Conservation (phyloP, 2,797 vertebrate species). For the Anas bernieri region DNA sequence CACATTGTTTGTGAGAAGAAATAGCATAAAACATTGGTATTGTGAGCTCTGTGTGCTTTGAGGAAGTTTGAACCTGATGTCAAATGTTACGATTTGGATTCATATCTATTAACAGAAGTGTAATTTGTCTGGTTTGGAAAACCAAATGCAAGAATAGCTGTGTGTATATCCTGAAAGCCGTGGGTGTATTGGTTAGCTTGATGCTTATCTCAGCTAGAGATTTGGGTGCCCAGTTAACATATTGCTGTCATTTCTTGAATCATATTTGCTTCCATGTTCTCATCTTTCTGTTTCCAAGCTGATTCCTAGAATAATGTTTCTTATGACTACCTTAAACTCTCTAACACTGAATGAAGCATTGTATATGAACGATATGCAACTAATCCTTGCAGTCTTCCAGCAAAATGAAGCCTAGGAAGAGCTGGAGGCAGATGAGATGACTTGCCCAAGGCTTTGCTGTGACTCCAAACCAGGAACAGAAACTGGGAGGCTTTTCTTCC, state of each 20-base stretch:
- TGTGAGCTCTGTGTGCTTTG: not conserved
- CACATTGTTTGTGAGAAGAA: not conserved
- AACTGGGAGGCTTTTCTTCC: not conserved
- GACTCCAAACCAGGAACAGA: not conserved
- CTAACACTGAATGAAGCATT: not conserved
- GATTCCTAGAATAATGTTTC: not conserved
- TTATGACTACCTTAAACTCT: not conserved
- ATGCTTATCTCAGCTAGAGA: slow-evolving; percentile 14
- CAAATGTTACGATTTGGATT: not conserved
- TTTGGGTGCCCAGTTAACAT: not conserved
- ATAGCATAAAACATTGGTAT: not conserved
- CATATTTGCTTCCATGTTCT: not conserved
- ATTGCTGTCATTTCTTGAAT: slow-evolving; percentile 11
- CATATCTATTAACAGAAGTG: slow-evolving; percentile 13
- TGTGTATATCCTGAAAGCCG: slow-evolving; percentile 7
- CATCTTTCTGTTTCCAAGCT: not conserved
- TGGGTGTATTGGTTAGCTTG: slow-evolving; percentile 8
- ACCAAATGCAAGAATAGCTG: slow-evolving; percentile 30
- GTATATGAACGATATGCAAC: slow-evolving; percentile 1
- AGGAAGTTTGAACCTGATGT: slow-evolving; percentile 1
- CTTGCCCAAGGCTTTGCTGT: not conserved
- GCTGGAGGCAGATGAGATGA: not conserved
- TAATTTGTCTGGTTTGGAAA: slow-evolving; percentile 34
- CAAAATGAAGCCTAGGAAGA: slow-evolving; percentile 3
- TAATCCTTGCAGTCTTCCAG: not conserved